Evolutionary conservation across 2,797 vertebrate genomes (phyloP), one percentile per base, ranked within the genome.

Genomic region (Gadopsis bispinosus): DNA sequence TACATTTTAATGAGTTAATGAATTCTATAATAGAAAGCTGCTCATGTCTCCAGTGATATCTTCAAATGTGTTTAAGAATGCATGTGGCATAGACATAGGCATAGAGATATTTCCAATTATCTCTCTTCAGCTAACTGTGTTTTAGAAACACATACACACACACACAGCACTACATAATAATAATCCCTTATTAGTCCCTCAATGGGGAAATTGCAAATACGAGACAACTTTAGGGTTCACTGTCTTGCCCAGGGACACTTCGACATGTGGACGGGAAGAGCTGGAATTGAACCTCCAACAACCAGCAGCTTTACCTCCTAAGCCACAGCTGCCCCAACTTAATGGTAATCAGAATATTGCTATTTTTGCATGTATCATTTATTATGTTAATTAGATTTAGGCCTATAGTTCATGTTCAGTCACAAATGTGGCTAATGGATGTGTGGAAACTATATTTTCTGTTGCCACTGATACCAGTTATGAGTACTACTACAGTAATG

Each of bases 1-100:
- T 55, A 43, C 48, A 79, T 81, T 81, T 81, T 55, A 89, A 79
- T 81, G 45, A 86, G 75, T 89, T 75, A 89, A 85, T 85, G 67
- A 26, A 64, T 79, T 80, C 64, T 64, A 58, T 80, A 82, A 85
- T 81, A 76, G 45, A 89, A 83, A 80, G 63, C 59, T n/a, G 39
- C n/a, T 73, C 50, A 59, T 77, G 76, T 73, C 76, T 79, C 51
- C 35, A 60, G 48, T 7, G 26, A 75, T 80, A 77, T 75, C 55
- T 48, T n/a, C 61, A 77, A 83, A 48, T 74, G 75, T 73, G 70
- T 79, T 84, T 83, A 82, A 80, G 84, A 83, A 86, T 78, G 64
- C 35, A 80, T 72, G 56, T 35, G 45, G 63, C 79, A 66, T 61
- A 65, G 73, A 75, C 66, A 26, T 26, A 26, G 26, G 26, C 26